Conservation (phyloP, 1,140 invertebrate genomes). For the Drosophila arizonae region DNA sequence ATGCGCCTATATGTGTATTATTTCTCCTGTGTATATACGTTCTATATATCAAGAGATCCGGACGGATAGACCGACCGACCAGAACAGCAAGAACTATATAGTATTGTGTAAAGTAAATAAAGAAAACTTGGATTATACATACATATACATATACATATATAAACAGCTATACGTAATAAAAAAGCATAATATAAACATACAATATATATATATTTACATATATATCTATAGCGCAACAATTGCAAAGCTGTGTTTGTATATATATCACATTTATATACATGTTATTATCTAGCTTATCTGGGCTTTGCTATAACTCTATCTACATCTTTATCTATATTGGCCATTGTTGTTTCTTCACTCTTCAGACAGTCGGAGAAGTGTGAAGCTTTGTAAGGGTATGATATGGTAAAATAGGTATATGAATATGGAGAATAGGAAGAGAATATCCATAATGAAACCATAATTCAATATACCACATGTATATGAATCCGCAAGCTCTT, state of each 20-base stretch:
- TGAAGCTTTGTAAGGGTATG: too few relatives aligned
- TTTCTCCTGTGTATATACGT: constrained; percentile 2
- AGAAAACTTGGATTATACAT: constrained; percentile 13
- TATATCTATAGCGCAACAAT: not conserved
- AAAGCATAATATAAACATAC: constrained; percentile 45
- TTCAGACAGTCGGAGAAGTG: not conserved
- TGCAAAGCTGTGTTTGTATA: not conserved
- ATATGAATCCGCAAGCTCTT: too few relatives aligned
- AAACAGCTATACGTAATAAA: constrained; percentile 26
- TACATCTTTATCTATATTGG: constrained; percentile 60
- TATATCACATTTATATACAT: constrained; percentile 15
- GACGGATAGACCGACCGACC: constrained; percentile 17
- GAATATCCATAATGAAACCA: too few relatives aligned
- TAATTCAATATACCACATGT: too few relatives aligned
- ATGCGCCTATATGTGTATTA: constrained; percentile 26
- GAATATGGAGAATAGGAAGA: too few relatives aligned
- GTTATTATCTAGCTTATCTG: constrained; percentile 23
- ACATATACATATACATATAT: constrained; percentile 5
- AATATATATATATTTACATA: constrained; percentile 13
- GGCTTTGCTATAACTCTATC: constrained; percentile 12
- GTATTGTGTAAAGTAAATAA: constrained; percentile 21
- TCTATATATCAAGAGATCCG: not conserved
- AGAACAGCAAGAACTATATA: constrained; percentile 19
- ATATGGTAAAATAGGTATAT: too few relatives aligned
- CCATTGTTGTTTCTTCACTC: constrained; percentile 25